Conservation (phyloP, 37 sponge, comb jelly and placozoan genomes). For the Beroe forskalii region DNA sequence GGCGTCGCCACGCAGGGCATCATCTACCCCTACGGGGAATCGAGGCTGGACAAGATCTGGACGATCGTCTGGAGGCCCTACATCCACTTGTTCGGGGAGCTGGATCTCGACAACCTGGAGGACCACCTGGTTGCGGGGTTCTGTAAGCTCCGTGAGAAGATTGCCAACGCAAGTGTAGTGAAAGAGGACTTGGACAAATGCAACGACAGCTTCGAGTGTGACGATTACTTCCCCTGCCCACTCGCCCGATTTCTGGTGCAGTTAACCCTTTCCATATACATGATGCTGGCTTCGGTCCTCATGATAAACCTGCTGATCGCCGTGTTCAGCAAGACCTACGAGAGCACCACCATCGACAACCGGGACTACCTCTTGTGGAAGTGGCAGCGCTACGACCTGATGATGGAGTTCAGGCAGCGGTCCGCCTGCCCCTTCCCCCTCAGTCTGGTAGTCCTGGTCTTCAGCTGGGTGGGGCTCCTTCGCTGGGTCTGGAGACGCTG, state of each 20-base stretch:
- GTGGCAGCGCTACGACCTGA: constrained; percentile 22
- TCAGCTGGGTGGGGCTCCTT: background rate
- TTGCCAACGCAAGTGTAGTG: background rate
- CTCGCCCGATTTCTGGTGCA: background rate
- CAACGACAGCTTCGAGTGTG: background rate
- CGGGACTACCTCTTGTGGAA: constrained; percentile 10
- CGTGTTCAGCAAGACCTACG: constrained; percentile 31
- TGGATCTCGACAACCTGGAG: background rate
- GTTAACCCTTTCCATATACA: background rate
- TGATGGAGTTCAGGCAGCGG: constrained; percentile 20
- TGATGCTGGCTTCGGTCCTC: constrained; percentile 10
- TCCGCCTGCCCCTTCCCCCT: background rate
- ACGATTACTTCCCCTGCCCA: background rate
- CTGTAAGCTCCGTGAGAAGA: background rate
- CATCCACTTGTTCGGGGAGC: constrained; percentile 5
- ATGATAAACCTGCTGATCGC: constrained; percentile 24
- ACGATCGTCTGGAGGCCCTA: constrained; percentile 14
- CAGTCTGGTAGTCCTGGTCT: background rate
- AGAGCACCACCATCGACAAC: background rate
- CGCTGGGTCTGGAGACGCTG: background rate
- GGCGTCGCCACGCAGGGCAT: background rate
- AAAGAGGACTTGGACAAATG: background rate
- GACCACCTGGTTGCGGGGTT: background rate
- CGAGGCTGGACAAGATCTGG: background rate
- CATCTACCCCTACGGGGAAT: background rate